phyloP scores from a whole-genome alignment of 2,797 vertebrate species.

The Botia kubotai region DNA sequence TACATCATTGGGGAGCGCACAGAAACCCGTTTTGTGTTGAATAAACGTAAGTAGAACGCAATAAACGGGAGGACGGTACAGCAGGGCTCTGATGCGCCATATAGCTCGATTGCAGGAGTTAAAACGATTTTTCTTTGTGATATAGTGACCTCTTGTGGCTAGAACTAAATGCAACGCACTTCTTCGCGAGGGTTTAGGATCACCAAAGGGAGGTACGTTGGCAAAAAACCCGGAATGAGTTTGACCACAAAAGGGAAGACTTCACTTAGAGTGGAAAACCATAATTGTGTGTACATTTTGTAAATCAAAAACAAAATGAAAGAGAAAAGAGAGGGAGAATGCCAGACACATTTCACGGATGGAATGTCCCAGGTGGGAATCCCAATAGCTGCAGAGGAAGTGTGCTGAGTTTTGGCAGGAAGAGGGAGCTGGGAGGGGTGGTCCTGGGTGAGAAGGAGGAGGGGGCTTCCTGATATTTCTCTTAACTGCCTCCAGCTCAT shows the following conservation, averaged over 20 bases:
- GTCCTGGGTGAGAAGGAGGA: conserved; percentile 59
- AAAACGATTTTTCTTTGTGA: conserved; percentile 68
- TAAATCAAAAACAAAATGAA: conserved; percentile 20
- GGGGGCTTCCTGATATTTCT: conserved; percentile 66
- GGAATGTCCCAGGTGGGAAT: conserved; percentile 80
- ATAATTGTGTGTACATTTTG: conserved; percentile 5
- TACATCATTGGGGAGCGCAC: conserved; percentile 36
- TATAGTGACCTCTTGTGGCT: conserved; percentile 75
- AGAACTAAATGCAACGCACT: neutral
- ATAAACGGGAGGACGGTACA: conserved; percentile 24
- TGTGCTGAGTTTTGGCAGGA: conserved; percentile 76
- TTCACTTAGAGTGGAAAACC: neutral
- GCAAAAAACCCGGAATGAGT: neutral
- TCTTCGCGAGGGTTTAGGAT: neutral
- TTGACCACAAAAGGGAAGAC: neutral
- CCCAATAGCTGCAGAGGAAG: conserved; percentile 79
- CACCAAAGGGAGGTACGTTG: neutral
- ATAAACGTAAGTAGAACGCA: conserved; percentile 12
- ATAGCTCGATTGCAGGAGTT: conserved; percentile 28
- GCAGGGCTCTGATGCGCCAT: neutral
- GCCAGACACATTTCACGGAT: conserved; percentile 63
- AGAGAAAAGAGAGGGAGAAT: conserved; percentile 1
- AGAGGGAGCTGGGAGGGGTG: conserved; percentile 73
- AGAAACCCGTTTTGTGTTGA: conserved; percentile 16
- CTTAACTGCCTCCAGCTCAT: conserved; percentile 51